phyloP scores from a whole-genome alignment of 2,113 vertebrate species.

The Channa maculata region DNA sequence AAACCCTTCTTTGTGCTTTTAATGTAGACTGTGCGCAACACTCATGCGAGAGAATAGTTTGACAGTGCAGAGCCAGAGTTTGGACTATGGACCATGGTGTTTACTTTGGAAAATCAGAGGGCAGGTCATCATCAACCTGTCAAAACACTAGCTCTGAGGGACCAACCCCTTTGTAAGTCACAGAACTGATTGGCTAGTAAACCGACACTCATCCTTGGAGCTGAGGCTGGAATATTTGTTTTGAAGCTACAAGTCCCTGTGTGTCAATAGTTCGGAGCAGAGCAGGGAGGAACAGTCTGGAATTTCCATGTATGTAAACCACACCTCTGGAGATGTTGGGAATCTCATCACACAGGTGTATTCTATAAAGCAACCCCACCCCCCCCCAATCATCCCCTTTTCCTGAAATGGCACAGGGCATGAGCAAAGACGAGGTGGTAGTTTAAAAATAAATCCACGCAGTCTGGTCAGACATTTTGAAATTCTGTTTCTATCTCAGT shows the following conservation, averaged over 20 bases:
- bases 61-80: conserved; percentile 50
- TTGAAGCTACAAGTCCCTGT: conserved; percentile 65
- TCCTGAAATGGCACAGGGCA: conserved; percentile 58
- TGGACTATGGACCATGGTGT: conserved; percentile 62
- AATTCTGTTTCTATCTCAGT: conserved; percentile 80
- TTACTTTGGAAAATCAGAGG: conserved; percentile 64
- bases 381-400: background rate
- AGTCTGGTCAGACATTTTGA: conserved; percentile 79
- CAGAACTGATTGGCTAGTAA: conserved; percentile 39
- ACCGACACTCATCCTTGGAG: conserved; percentile 53
- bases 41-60: conserved; percentile 34
- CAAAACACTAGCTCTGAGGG: conserved; percentile 58
- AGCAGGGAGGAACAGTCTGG: conserved; percentile 34
- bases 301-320: conserved; percentile 57
- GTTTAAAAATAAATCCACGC: conserved; percentile 79
- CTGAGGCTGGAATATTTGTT: conserved; percentile 59
- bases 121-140: conserved; percentile 68
- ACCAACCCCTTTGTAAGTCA: background rate
- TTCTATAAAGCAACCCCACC: conserved; percentile 27
- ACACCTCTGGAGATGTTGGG: conserved; percentile 35
- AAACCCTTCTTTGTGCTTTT: conserved; percentile 60
- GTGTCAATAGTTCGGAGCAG: conserved; percentile 48
- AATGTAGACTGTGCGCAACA: conserved; percentile 41
- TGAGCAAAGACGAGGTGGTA: conserved; percentile 26
- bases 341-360: conserved; percentile 56